Conservation (phyloP, 2,797 vertebrate genomes). For the Manis javanica region DNA sequence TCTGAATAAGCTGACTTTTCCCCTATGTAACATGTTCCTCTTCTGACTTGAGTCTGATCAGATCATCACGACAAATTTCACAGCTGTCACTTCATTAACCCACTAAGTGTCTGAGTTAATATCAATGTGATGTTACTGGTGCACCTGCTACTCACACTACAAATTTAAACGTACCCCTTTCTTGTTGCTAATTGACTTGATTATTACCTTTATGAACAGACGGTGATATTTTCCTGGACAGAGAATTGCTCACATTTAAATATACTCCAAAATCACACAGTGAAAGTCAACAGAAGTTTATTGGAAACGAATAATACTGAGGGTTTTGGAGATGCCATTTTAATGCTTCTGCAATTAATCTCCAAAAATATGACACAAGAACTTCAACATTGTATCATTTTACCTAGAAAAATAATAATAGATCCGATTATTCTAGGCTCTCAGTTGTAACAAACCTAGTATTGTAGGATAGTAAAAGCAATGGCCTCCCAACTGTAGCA, state of each 20-base stretch:
- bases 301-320: background rate
- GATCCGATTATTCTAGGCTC: background rate
- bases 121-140: constrained; percentile 37
- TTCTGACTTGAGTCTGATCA: constrained; percentile 57
- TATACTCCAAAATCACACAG: constrained; percentile 32
- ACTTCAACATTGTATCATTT: background rate
- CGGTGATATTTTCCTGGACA: constrained; percentile 26
- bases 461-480: background rate
- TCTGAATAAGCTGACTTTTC: constrained; percentile 62
- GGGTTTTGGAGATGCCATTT: background rate
- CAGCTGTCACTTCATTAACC: constrained; percentile 55
- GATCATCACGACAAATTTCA: constrained; percentile 69
- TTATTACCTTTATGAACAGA: constrained; percentile 64
- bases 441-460: background rate
- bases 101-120: constrained; percentile 67
- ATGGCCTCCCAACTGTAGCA: background rate
- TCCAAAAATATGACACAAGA: background rate
- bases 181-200: constrained; percentile 56
- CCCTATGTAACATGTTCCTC: constrained; percentile 39
- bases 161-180: constrained; percentile 49
- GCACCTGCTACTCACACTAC: constrained; percentile 58
- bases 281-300: background rate
- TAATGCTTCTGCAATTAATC: constrained; percentile 1
- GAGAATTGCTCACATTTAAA: constrained; percentile 28
- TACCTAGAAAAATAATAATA: background rate